These are phyloP conservation scores for Ranitomeya imitator DNA, from an alignment of 2,113 vertebrate species.

Conservation along the genomic window DNA sequence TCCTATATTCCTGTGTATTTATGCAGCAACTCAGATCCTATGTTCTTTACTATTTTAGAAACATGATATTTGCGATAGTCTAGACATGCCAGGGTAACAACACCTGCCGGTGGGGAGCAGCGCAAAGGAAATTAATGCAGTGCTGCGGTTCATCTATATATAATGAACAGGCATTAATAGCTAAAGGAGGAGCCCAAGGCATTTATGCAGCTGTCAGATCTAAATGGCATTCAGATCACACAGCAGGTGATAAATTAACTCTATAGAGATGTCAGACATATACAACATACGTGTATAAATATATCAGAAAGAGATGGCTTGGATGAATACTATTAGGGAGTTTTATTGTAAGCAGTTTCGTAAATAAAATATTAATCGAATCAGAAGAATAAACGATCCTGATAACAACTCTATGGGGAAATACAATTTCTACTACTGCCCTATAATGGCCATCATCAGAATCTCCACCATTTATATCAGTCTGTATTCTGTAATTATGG, in stretches of 20 bases:
- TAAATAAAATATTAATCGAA: background rate
- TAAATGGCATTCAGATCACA: background rate
- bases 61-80: slow-evolving; percentile 35
- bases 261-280: background rate
- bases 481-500: no score
- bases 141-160: slow-evolving; percentile 23
- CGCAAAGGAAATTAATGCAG: slow-evolving; percentile 3
- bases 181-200: background rate
- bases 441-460: no score
- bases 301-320: background rate
- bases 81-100: slow-evolving; percentile 25
- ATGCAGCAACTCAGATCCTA: slow-evolving; percentile 21
- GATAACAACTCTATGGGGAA: no score
- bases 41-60: slow-evolving; percentile 30
- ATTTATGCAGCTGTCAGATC: slow-evolving; percentile 4
- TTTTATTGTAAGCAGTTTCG: background rate
- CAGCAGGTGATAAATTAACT: background rate
- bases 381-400: background rate
- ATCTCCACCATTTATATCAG: no score
- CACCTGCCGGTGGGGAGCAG: background rate
- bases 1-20: slow-evolving; percentile 14
- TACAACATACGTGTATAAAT: background rate
- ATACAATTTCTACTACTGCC: no score
- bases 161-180: background rate
- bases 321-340: background rate